Conservation (phyloP, 1,140 invertebrate genomes). For the Polyergus mexicanus region DNA sequence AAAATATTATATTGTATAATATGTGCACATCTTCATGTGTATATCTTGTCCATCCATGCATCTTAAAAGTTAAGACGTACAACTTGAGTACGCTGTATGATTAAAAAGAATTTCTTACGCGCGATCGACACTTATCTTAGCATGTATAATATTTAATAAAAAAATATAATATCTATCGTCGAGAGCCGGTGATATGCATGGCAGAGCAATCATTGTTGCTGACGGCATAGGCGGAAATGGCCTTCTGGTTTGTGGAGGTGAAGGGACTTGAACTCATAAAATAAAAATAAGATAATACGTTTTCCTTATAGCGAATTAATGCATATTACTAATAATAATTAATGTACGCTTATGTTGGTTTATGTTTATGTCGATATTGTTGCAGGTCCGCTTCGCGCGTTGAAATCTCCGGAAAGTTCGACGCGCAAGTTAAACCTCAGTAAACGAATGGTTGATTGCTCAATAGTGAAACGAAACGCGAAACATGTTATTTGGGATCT, state of each 20-base stretch:
- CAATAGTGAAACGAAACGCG: not conserved
- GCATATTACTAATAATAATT: not conserved
- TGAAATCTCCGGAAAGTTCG: conserved; percentile 64
- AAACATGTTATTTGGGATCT: not conserved
- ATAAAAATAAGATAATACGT: conserved; percentile 20
- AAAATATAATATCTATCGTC: conserved; percentile 7
- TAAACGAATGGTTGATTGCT: conserved; percentile 6
- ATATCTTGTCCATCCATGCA: too few relatives aligned
- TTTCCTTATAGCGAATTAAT: conserved; percentile 22
- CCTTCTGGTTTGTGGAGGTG: not conserved
- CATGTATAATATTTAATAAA: conserved; percentile 1
- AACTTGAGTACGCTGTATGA: not conserved
- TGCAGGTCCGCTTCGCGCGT: conserved; percentile 18
- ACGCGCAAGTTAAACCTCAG: not conserved
- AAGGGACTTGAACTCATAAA: conserved; percentile 35
- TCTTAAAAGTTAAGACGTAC: not conserved
- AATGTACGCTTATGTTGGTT: not conserved
- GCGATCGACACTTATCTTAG: not conserved
- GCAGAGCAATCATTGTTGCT: conserved; percentile 51
- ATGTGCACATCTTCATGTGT: too few relatives aligned
- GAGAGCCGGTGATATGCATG: conserved; percentile 33
- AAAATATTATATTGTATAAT: conserved; percentile 3
- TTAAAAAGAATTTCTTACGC: not conserved
- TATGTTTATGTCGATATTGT: not conserved
- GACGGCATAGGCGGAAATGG: conserved; percentile 29